Base-by-base conservation (phyloP, 1,140 invertebrate species). In the Triops cancriformis region DNA sequence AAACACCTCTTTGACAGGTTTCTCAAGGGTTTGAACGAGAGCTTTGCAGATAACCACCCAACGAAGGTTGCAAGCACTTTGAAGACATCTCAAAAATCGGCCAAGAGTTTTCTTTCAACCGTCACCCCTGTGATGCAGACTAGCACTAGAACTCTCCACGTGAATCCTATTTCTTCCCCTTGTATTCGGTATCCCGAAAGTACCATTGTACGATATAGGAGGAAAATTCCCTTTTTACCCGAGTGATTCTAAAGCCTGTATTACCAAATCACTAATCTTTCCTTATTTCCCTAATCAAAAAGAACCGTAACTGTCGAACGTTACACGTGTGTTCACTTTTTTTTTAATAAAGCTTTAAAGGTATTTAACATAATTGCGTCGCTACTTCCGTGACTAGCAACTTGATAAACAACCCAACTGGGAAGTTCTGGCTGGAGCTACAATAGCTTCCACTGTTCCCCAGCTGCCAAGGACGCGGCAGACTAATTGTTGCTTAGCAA, bases 401-500 rank as follows among this genome's bases (percentile, higher is more conserved):
- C 51, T 64, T 64, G 51, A 64, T 64, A 64, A 64, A 64, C 51
- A 64, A 64, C 51, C 51, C 51, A 64, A 64, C 51, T 64, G 14
- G 51, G 18, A 64, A 64, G 51, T 18, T 18, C 51, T 64, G 10
- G 51, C 51, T 64, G 51, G 14, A 7, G 14, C 7, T 14, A 64
- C 51, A 64, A 64, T 64, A 64, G 51, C 51, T 23, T 18, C 23
- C 51, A 64, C 18, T 64, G 51, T 64, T 64, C 51, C 51, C 51
- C 51, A 64, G 51, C 51, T 64, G 51, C 51, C 51, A 64, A 18
- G 51, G 51, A 64, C 11, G 51, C 51, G 51, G 23, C 51, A 64
- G 51, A 64, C 51, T 64, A 64, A 64, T 64, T 64, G 51, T 64
- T 64, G 51, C 51, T 23, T 64, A 64, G 51, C 51, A 64, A 64